These are phyloP conservation scores for Oncorhynchus mykiss DNA, from an alignment of 2,113 vertebrate genomes.

Conservation along the genomic window DNA sequence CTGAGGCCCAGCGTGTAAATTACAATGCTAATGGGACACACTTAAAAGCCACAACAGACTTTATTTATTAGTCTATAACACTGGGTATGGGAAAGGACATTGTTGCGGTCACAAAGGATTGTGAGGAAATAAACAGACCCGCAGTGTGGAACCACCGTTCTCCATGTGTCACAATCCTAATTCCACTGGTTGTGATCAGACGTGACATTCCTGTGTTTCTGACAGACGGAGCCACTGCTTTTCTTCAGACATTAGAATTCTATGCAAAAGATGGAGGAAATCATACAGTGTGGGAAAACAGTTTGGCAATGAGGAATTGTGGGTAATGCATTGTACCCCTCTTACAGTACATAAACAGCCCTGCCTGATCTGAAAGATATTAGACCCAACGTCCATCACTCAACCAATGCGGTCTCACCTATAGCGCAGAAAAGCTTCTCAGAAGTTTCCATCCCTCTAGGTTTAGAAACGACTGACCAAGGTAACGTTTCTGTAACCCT, in stretches of 20 bases:
- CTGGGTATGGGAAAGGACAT: conserved; percentile 34
- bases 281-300: not conserved
- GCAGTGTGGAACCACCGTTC: conserved; percentile 11
- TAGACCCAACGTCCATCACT: not conserved
- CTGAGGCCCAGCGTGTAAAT: conserved; percentile 14
- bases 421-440: not conserved
- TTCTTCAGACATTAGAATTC: not conserved
- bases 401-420: not conserved
- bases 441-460: not conserved
- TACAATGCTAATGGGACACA: too few species aligned
- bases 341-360: not conserved
- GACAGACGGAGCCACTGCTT: not conserved
- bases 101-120: conserved; percentile 8
- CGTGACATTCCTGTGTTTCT: not conserved
- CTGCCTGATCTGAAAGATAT: not conserved
- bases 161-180: not conserved
- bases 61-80: conserved; percentile 43
- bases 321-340: not conserved
- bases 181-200: not conserved
- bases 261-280: not conserved
- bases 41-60: conserved; percentile 13
- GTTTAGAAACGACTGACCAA: not conserved
- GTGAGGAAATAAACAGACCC: conserved; percentile 16
- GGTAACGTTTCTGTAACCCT: not conserved
- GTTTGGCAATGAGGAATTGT: not conserved